Percentiles rank a stretch among this genome's conserved stretches.
phyloP scores from a whole-genome alignment of 2,888 invertebrate species.

The Agelastica alni region DNA sequence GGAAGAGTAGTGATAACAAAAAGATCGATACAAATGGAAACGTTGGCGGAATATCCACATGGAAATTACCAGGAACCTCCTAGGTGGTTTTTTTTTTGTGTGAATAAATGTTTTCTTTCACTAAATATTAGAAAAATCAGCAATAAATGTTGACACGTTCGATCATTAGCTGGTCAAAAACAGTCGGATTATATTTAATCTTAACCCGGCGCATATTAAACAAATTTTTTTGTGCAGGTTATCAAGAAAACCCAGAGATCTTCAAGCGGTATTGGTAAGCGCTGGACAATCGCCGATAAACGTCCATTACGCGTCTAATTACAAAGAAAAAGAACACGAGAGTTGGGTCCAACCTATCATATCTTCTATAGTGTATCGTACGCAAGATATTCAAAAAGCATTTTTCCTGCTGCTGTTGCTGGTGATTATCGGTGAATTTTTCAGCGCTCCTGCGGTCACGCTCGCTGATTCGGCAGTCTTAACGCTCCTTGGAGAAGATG shows the following conservation, averaged over 20 bases:
- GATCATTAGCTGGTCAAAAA: no score
- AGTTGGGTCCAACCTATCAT: slow-evolving; percentile 89
- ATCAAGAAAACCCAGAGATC: slow-evolving; percentile 53
- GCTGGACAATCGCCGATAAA: slow-evolving; percentile 74
- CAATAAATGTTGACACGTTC: no score
- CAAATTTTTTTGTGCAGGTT: no score
- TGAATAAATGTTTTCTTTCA: no score
- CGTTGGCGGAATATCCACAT: background rate
- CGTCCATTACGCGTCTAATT: slow-evolving; percentile 77
- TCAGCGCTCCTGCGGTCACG: slow-evolving; percentile 94
- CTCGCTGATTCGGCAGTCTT: slow-evolving; percentile 92
- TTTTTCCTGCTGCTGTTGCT: slow-evolving; percentile 92
- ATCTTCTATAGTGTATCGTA: slow-evolving; percentile 90
- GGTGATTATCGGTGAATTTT: slow-evolving; percentile 96
- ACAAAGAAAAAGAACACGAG: slow-evolving; percentile 68
- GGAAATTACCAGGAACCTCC: slow-evolving; percentile 16
- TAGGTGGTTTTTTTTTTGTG: slow-evolving; percentile 31
- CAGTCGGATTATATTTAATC: no score
- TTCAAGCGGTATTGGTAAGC: slow-evolving; percentile 32
- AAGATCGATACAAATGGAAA: slow-evolving; percentile 54
- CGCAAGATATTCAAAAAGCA: slow-evolving; percentile 89
- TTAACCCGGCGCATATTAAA: no score
- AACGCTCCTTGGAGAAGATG: slow-evolving; percentile 85
- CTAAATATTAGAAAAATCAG: no score
- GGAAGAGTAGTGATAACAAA: slow-evolving; percentile 56